phyloP scores from a whole-genome alignment of 1,140 invertebrate species.

The Centruroides sculpturatus region DNA sequence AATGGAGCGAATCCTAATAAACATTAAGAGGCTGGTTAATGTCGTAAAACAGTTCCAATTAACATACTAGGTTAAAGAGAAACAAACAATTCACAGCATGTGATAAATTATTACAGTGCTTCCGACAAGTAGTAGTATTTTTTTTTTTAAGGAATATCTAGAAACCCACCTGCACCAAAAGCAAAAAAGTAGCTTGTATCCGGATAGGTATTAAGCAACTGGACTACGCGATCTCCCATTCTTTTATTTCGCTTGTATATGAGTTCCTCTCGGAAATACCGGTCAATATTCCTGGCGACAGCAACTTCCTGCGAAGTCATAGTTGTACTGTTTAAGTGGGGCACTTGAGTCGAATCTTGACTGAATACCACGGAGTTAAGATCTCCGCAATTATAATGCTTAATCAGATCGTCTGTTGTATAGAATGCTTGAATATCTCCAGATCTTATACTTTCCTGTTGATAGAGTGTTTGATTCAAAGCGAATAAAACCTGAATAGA shows the following conservation, averaged over 20 bases:
- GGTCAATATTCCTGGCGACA: conserved; percentile 33
- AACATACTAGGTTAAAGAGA: too few species aligned
- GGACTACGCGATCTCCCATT: conserved; percentile 34
- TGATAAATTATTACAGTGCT: too few species aligned
- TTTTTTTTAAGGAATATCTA: not conserved
- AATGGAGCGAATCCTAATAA: too few species aligned
- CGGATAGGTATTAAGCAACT: conserved; percentile 32
- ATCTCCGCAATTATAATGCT: conserved; percentile 41
- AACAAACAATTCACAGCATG: too few species aligned
- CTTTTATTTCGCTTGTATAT: conserved; percentile 37
- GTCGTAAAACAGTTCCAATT: too few species aligned
- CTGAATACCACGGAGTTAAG: conserved; percentile 36
- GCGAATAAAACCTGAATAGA: conserved; percentile 34
- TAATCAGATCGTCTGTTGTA: conserved; percentile 37
- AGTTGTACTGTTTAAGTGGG: too few species aligned
- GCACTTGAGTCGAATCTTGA: conserved; percentile 22
- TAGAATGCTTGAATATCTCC: conserved; percentile 22
- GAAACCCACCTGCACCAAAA: conserved; percentile 36
- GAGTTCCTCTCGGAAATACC: conserved; percentile 38
- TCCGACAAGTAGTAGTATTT: too few species aligned
- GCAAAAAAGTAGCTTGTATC: conserved; percentile 40
- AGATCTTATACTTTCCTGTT: conserved; percentile 32
- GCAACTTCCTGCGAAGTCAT: conserved; percentile 22
- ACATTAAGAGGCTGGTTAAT: too few species aligned
- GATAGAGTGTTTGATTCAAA: conserved; percentile 35